Percentiles rank a stretch among this genome's conserved stretches.
phyloP scores from a whole-genome alignment of 2,113 vertebrate species.

The Carlito syrichta region DNA sequence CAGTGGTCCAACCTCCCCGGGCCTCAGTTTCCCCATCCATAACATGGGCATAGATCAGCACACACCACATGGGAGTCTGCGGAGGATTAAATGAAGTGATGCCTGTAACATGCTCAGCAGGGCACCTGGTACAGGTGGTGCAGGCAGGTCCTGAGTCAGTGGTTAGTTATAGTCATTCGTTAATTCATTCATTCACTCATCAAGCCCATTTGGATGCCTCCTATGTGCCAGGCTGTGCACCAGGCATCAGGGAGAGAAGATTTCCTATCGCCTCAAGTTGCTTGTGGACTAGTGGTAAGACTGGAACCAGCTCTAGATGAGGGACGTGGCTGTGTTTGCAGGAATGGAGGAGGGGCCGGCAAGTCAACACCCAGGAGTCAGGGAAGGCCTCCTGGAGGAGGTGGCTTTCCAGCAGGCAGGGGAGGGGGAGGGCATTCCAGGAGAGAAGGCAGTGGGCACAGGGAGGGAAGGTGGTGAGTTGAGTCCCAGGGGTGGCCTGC shows the following conservation, averaged over 20 bases:
- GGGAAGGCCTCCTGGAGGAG: neutral
- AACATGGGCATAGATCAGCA: accelerated
- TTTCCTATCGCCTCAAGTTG: neutral
- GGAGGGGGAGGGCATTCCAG: neutral
- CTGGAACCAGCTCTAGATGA: neutral
- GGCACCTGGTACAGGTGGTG: neutral
- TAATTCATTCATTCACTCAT: neutral
- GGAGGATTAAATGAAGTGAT: neutral
- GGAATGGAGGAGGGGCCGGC: too few relatives aligned
- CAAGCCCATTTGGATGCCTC: neutral
- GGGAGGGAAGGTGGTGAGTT: too few relatives aligned
- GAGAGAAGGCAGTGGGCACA: neutral
- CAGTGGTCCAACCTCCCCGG: accelerated
- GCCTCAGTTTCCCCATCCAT: neutral
- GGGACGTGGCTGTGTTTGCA: neutral
- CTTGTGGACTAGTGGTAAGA: neutral
- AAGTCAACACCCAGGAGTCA: neutral
- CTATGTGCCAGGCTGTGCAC: neutral
- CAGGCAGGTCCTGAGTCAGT: accelerated
- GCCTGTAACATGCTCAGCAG: neutral
- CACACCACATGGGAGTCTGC: accelerated
- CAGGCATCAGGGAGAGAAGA: neutral
- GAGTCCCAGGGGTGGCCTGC: neutral
- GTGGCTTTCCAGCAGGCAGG: neutral
- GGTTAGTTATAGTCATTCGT: neutral